Evolutionary conservation across 2,888 invertebrate species (phyloP).

Genomic region (Tipula lateralis): DNA sequence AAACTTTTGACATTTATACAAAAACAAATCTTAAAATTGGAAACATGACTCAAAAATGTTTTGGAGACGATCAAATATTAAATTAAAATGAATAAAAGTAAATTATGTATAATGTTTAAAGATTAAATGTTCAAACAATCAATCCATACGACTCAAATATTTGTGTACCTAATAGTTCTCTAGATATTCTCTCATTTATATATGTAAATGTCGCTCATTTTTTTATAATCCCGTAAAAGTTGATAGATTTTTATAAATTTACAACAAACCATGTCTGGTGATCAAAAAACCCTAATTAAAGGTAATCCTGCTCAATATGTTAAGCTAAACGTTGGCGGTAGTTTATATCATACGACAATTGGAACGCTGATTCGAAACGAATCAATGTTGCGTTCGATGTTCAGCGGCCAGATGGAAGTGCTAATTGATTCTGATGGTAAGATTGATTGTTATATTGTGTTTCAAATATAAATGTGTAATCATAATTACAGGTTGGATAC

Average conservation of each 20-base stretch:
- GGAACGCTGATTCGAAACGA: conserved; percentile 97
- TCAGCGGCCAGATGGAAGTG: conserved; percentile 96
- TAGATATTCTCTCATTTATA: not conserved
- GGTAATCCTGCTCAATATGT: conserved; percentile 92
- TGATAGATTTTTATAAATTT: not conserved
- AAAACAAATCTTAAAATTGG: not conserved
- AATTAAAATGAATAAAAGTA: not conserved
- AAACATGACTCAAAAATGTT: not conserved
- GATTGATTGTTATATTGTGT: not conserved
- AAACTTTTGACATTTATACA: not conserved
- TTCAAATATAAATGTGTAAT: conserved; percentile 33
- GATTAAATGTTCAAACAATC: not conserved
- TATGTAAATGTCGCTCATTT: not conserved
- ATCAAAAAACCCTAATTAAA: conserved; percentile 69
- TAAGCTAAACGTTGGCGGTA: conserved; percentile 96
- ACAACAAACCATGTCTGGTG: conserved; percentile 56
- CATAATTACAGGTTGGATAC: conserved; percentile 84
- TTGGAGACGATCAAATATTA: not conserved
- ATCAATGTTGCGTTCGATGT: conserved; percentile 98
- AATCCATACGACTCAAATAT: not conserved
- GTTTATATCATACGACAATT: conserved; percentile 93
- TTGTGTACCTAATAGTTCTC: not conserved
- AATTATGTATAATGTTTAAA: not conserved
- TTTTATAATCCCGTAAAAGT: not conserved
- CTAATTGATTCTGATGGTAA: conserved; percentile 93